Base-by-base conservation (phyloP, 2,797 vertebrate genomes). In the Zenarchopterus dispar region DNA sequence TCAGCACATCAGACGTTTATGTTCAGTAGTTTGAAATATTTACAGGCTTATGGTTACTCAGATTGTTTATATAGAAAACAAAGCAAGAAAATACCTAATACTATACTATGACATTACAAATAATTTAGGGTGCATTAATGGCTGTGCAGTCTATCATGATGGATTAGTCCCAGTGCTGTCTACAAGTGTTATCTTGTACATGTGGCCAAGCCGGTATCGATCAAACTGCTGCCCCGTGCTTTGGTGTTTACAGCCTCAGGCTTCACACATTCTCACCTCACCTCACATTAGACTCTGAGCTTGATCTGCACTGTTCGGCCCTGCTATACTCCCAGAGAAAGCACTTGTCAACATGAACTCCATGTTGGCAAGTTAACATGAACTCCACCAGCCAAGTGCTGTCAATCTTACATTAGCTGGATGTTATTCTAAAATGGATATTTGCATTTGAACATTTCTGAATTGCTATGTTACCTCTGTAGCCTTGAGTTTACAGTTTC, bases 171-270 rank as follows among this genome's bases (percentile, higher is more conserved):
- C 60, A 70, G 19, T 72, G 13, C 67, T 52, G 61, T 64, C 59
- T 8, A 44, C 18, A 51, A 19, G 36, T 10, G 44, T 36, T 15
- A 59, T 70, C 54, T 65, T 15, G 16, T 72, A 62, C 17, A 23
- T 51, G 50, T 58, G 36, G 51, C 84, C 80, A 62, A 78, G 67
- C 52, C 70, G 7, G n/a, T 81, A 86, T 88, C 82, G 84, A 87
- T 77, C 81, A 45, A 56, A 70, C 75, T 41, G n/a, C 73, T 84
- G 78, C 68, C 70, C 81, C 77, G 73, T 69, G 70, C 75, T 78
- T 78, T 66, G 51, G 77, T 80, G 78, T 80, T 80, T 70, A 76
- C 73, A 76, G 84, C 77, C 85, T 75, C 66, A 6, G 85, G 85
- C 75, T 67, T 68, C 61, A 53, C 58, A n/a, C 67, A 48, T 67